These are phyloP conservation scores for Dolichomitus sp. DNA, from an alignment of 2,888 invertebrate species.

Conservation along the genomic window DNA sequence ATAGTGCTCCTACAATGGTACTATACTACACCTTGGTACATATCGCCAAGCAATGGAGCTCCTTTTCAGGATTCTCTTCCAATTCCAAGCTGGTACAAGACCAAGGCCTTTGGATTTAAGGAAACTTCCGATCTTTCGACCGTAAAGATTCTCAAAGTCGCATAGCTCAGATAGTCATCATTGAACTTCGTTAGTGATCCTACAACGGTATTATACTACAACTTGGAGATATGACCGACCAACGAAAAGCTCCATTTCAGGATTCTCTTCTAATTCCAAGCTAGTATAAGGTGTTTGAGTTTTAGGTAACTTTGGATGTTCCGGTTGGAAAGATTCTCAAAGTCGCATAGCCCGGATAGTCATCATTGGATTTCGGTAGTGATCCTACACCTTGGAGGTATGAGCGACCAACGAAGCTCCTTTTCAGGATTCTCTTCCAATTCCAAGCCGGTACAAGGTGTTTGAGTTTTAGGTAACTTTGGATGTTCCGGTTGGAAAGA, in stretches of 20 bases:
- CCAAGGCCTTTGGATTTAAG: background rate
- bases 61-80: slow-evolving; percentile 28
- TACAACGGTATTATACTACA: too few relatives aligned
- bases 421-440: slow-evolving; percentile 27
- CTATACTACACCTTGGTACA: slow-evolving; percentile 26
- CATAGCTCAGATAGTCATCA: slow-evolving; percentile 36
- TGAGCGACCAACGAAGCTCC: slow-evolving; percentile 7
- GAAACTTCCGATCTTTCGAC: background rate
- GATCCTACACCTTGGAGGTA: slow-evolving; percentile 21
- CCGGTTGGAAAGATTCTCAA: slow-evolving; percentile 23
- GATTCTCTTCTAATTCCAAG: too few relatives aligned
- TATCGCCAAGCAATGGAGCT: slow-evolving; percentile 15
- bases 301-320: background rate
- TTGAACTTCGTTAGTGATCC: background rate
- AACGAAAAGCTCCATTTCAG: too few relatives aligned
- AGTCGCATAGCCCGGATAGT: slow-evolving; percentile 37
- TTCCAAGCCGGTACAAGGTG: slow-evolving; percentile 3
- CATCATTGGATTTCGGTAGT: slow-evolving; percentile 16
- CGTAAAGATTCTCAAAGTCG: slow-evolving; percentile 38
- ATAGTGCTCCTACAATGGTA: slow-evolving; percentile 34
- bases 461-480: too few relatives aligned
- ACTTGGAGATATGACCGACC: too few relatives aligned
- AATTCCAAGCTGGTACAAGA: background rate
- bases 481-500: slow-evolving; percentile 13
- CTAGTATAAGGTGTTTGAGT: background rate